Evolutionary conservation across 2,888 invertebrate genomes (phyloP), one percentile per base, ranked within the genome.

Genomic region (Dolichomitus sp.): DNA sequence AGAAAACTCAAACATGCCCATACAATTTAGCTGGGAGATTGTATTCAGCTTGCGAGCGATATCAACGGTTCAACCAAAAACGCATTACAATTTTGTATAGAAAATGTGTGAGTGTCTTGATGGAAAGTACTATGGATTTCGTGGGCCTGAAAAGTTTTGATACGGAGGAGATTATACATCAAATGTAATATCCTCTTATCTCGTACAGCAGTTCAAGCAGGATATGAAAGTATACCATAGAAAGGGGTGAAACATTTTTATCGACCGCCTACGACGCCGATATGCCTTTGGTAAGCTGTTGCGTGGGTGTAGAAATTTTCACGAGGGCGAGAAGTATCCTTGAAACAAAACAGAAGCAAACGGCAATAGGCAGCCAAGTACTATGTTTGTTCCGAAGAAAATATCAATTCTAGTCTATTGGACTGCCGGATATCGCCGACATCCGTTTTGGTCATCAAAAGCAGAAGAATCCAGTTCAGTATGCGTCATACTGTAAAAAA

Each of bases 1-100:
- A 27, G 17, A 66, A 45, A 73, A 27, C 52, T 77, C 37, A 23
- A 66, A 45, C 59, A 69, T 30, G 4, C 14, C 69, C 69, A 63
- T 33, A 54, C 42, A 69, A 75, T 69, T 45, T 19, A 45, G 54
- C 19, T 19, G 23, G 11, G 52, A 68, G 68, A 52, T 63, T 72
- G 66, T 50, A 59, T 50, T 33, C 27, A 37, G 61, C 42, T 63
- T 33, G 63, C 17, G 65, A 30, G 27, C 37, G 19, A 33, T 19
- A 72, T 73, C 45, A 59, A 66, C 48, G 63, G 33, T 54, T 17
- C 9, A 54, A 27, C 45, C 30, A 19, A 37, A 50, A 19, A n/a
- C 19, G 40, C 42, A 45, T 45, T 50, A 63, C 27, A 42, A 78
- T 70, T 65, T 78, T 70, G 54, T 23, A 54, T 45, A 54, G 65